Evolutionary conservation across 2,797 vertebrate species (phyloP).

Genomic region (Pampus argenteus): DNA sequence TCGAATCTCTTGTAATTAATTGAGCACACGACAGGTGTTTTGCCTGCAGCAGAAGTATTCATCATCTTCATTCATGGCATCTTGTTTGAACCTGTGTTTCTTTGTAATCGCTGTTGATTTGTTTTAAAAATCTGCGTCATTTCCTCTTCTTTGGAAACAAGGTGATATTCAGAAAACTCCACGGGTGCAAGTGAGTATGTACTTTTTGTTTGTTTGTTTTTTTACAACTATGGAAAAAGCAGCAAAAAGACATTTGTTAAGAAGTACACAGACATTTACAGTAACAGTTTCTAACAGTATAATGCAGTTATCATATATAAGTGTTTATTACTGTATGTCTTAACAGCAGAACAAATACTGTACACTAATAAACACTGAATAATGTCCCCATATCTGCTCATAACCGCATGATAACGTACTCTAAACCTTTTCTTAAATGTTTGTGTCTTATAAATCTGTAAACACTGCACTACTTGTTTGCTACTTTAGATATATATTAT

Average conservation of each 20-base stretch:
- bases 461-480: too few relatives aligned
- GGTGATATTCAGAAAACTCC: neutral
- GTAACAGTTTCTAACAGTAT: too few relatives aligned
- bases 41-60: slow-evolving; percentile 14
- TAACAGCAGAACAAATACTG: too few relatives aligned
- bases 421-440: too few relatives aligned
- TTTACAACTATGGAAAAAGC: neutral
- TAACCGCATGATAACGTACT: too few relatives aligned
- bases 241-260: neutral
- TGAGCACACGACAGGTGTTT: slow-evolving; percentile 27
- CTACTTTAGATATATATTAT: too few relatives aligned
- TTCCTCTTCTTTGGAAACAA: slow-evolving; percentile 30
- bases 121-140: slow-evolving; percentile 7
- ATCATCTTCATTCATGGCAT: neutral
- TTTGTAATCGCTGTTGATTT: neutral
- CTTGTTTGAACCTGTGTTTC: slow-evolving; percentile 11
- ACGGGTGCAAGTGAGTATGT: neutral
- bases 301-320: too few relatives aligned
- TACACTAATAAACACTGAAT: too few relatives aligned
- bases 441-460: too few relatives aligned
- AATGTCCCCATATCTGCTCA: too few relatives aligned
- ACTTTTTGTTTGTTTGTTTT: neutral
- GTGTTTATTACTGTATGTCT: too few relatives aligned
- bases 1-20: slow-evolving; percentile 36
- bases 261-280: too few relatives aligned